Evolutionary conservation across 92 coral and sea anemone genomes (phyloP).

Genomic region (Parazoanthus swiftii): DNA sequence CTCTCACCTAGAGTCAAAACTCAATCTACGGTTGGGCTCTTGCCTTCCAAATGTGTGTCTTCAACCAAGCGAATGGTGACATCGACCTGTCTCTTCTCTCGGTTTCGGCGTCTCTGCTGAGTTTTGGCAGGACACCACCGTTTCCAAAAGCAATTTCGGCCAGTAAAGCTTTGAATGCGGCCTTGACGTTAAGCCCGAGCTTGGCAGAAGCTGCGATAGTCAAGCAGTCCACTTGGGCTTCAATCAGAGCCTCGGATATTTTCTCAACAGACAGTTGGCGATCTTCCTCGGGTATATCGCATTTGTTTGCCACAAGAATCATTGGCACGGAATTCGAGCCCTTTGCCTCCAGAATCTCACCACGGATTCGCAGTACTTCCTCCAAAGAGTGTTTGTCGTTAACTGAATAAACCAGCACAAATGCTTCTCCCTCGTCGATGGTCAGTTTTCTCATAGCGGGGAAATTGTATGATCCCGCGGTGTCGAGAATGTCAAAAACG

Average conservation of each 20-base stretch:
- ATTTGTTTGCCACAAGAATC: slow-evolving; percentile 91
- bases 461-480: slow-evolving; percentile 93
- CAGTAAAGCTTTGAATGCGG: slow-evolving; percentile 72
- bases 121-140: slow-evolving; percentile 22
- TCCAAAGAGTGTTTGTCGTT: slow-evolving; percentile 73
- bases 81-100: not conserved
- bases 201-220: slow-evolving; percentile 81
- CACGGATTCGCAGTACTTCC: slow-evolving; percentile 73
- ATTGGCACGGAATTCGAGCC: slow-evolving; percentile 76
- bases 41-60: slow-evolving; percentile 20
- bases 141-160: slow-evolving; percentile 78
- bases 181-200: slow-evolving; percentile 67
- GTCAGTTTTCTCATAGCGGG: slow-evolving; percentile 98
- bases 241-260: slow-evolving; percentile 49
- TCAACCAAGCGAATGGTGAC: slow-evolving; percentile 20
- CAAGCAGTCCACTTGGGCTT: slow-evolving; percentile 63
- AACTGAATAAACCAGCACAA: slow-evolving; percentile 82
- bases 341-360: slow-evolving; percentile 80
- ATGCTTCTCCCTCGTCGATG: slow-evolving; percentile 81
- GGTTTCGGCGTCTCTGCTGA: not conserved
- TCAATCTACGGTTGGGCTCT: not conserved
- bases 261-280: slow-evolving; percentile 50
- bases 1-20: not conserved
- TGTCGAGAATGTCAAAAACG: slow-evolving; percentile 83
- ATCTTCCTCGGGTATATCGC: slow-evolving; percentile 72